A percentile compares a stretch with the other conserved stretches of the same genome.
phyloP scores from a whole-genome alignment of 2,888 invertebrate genomes.

The Matsumyia berberina region DNA sequence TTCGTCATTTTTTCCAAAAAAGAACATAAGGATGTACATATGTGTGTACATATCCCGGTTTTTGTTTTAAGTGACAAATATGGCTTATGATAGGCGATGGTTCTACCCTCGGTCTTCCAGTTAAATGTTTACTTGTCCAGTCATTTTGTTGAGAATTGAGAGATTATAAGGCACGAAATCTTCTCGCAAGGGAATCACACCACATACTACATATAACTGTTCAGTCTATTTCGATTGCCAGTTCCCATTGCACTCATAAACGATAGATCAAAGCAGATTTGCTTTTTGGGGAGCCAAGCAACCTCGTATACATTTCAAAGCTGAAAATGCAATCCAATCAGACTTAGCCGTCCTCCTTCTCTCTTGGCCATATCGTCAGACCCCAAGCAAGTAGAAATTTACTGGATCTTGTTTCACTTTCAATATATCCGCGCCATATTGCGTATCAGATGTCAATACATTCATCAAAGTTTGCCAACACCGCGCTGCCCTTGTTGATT shows the following conservation, averaged over 20 bases:
- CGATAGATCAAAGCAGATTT: constrained; percentile 5
- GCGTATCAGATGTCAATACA: constrained; percentile 66
- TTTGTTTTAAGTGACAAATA: too few species aligned
- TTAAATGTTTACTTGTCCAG: too few species aligned
- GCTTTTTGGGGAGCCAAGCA: too few species aligned
- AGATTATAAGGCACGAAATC: too few species aligned
- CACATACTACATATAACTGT: too few species aligned
- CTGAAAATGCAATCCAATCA: constrained; percentile 24
- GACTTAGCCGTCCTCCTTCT: constrained; percentile 13
- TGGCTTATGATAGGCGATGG: too few species aligned
- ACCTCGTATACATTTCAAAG: constrained; percentile 7
- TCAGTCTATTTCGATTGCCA: constrained; percentile 19
- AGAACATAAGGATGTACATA: too few species aligned
- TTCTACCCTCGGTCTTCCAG: too few species aligned
- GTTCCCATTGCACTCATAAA: neutral
- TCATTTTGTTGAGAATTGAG: too few species aligned
- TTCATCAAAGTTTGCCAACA: constrained; percentile 58
- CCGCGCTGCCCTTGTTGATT: constrained; percentile 11
- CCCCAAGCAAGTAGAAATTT: neutral
- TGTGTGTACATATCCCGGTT: too few species aligned
- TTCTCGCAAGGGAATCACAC: too few species aligned
- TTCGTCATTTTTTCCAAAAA: too few species aligned
- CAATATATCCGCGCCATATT: constrained; percentile 40
- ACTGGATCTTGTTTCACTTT: constrained; percentile 47
- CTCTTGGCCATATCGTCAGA: neutral